These are phyloP conservation scores for Zeus faber DNA, from an alignment of 2,113 vertebrate genomes.

Conservation along the genomic window DNA sequence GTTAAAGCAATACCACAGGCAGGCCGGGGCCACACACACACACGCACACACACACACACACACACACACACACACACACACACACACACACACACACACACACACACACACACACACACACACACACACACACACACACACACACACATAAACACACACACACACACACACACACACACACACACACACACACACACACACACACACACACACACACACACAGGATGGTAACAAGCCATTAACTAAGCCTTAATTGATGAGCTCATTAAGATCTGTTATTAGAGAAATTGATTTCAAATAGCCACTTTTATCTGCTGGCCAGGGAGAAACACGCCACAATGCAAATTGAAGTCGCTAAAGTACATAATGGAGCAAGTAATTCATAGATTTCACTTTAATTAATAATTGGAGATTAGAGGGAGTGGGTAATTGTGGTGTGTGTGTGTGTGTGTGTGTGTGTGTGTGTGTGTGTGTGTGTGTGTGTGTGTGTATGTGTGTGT, in stretches of 20 bases:
- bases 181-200: slow-evolving; percentile 26
- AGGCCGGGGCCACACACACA: slow-evolving; percentile 27
- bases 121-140: slow-evolving; percentile 31
- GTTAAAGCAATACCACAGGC: slow-evolving; percentile 21
- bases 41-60: too few species aligned
- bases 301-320: slow-evolving; percentile 92
- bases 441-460: slow-evolving; percentile 1
- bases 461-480: slow-evolving; percentile 8
- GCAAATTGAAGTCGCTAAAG: slow-evolving; percentile 86
- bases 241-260: slow-evolving; percentile 99
- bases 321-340: slow-evolving; percentile 78
- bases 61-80: slow-evolving; percentile 25
- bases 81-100: slow-evolving; percentile 34
- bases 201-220: slow-evolving; percentile 29
- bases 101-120: slow-evolving; percentile 23
- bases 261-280: slow-evolving; percentile 99
- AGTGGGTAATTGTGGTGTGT: neutral
- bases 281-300: slow-evolving; percentile 99
- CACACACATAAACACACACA: slow-evolving; percentile 24
- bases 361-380: slow-evolving; percentile 99
- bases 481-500: neutral
- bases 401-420: slow-evolving; percentile 82
- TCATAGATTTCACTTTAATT: slow-evolving; percentile 98
- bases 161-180: slow-evolving; percentile 26
- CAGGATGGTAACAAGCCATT: slow-evolving; percentile 86